phyloP scores from a whole-genome alignment of 2,888 invertebrate genomes.

The Papilio demoleus region DNA sequence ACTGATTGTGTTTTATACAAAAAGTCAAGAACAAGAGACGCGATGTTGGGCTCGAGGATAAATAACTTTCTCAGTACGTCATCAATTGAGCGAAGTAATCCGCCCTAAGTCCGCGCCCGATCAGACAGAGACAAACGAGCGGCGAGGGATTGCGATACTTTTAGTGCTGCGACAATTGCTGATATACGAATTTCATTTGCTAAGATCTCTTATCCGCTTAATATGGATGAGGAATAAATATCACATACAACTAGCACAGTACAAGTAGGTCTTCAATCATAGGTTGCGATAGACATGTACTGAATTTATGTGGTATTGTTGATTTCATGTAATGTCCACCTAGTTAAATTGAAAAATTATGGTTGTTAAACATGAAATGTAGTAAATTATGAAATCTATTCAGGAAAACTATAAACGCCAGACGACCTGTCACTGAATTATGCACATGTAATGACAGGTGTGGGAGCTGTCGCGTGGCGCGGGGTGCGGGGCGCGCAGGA shows the following conservation, averaged over 20 bases:
- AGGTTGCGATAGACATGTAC: neutral
- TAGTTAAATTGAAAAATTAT: neutral
- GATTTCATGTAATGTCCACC: neutral
- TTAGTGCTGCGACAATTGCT: slow-evolving; percentile 12
- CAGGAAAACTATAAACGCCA: neutral
- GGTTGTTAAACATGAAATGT: neutral
- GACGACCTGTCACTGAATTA: slow-evolving; percentile 5
- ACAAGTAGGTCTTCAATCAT: no score
- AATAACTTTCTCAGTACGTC: slow-evolving; percentile 25
- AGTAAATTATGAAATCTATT: neutral
- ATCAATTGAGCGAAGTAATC: slow-evolving; percentile 34
- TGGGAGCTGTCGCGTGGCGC: slow-evolving; percentile 4
- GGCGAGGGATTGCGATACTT: slow-evolving; percentile 20
- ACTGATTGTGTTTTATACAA: slow-evolving; percentile 7
- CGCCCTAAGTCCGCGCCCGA: slow-evolving; percentile 24
- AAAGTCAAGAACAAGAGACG: neutral
- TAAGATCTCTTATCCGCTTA: neutral
- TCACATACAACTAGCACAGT: no score
- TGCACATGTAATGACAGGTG: slow-evolving; percentile 5
- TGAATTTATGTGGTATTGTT: neutral
- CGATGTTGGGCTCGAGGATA: slow-evolving; percentile 6
- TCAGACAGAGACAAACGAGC: slow-evolving; percentile 27
- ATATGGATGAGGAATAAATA: neutral
- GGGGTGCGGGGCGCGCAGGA: neutral
- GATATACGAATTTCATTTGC: slow-evolving; percentile 13